Evolutionary conservation across 2,113 vertebrate species (phyloP), one percentile per base, ranked within the genome.

Genomic region (Tragelaphus buxtoni): DNA sequence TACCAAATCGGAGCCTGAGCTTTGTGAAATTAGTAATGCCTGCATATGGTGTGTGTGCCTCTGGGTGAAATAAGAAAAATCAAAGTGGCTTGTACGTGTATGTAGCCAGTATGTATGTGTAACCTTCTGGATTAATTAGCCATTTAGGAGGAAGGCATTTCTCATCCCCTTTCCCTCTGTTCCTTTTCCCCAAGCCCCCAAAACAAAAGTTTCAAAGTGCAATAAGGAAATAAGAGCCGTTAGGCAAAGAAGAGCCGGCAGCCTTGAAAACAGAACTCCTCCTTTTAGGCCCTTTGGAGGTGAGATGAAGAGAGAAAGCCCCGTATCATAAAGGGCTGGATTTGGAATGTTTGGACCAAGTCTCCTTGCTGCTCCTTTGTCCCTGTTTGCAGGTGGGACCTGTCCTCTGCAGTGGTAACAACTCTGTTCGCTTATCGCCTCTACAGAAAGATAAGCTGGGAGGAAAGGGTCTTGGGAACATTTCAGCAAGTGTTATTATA

Each of bases 41-140:
- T 22, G 3, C 18, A 0, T 9, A 1, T 11, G 51, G n/a, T 63
- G 5, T 9, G 2, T 17, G 7, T 45, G 47, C 18, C n/a, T 0
- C 16, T 35, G 81, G 14, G 28, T 72, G 30, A 47, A 61, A 79
- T 26, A 13, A 42, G 69, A 45, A 82, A 76, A 35, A 65, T 60
- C 65, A 51, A 32, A 56, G 32, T n/a, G 69, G 22, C 6, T 28
- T 12, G 2, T 22, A 12, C 22, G 1, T 45, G 74, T 82, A 11
- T 77, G 49, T n/a, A 28, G 39, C 74, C 7, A 47, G 20, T 47
- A 2, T 77, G 72, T 81, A 13, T 32, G 16, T 24, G 2, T 20
- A 13, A 32, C 26, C 1, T 81, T 88, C 45, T 58, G 18, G 60
- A 39, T 1, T 32, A 42, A 39, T 2, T 35, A 35, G 45, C 74